Base-by-base conservation (phyloP, 2,888 invertebrate genomes). In the Omphaloscelis lunosa region DNA sequence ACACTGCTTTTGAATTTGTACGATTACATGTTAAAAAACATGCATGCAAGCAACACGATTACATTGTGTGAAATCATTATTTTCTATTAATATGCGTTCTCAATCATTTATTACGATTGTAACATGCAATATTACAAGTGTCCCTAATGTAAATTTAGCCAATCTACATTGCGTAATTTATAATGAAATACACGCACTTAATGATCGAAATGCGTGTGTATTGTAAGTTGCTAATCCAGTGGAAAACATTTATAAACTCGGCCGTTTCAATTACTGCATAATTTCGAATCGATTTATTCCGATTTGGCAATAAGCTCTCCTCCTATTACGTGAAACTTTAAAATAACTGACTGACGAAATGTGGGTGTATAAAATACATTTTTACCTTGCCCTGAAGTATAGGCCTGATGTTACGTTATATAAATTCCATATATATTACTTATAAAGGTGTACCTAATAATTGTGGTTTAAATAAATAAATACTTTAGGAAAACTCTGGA, bases 151-250 rank as follows among this genome's bases (percentile, higher is more conserved):
- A 45, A 59, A 41, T 69, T 29, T 51, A 58, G 51, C 62, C 20
- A 56, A 59, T 20, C 15, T 27, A 29, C 27, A 65, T 72, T 77
- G 68, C 56, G 51, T 65, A 61, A 59, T 2, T 17, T 15, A 48
- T 4, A 56, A 62, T 41, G n/a, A 70, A 70, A 63, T 59, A 3
- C 62, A 86, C 86, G 74, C 77, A 83, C 51, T 77, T 82, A 41
- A 74, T 72, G 45, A 63, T 45, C 61, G 7, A 71, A 82, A 39
- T 70, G 74, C 78, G 83, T 86, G 86, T 29, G 23, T 41, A 39
- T 63, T 65, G 23, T 61, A 23, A n/a, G 17, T 70, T 34, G 17
- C 5, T 23, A 51, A 75, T 51, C 8, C 41, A 39, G 12, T 48
- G n/a, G 34, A 79, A 79, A 83, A 63, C 1, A 11, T 66, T 41